Percentiles rank a stretch among this genome's conserved stretches.
phyloP scores from a whole-genome alignment of 2,113 vertebrate genomes.

The Mastomys natalensis region DNA sequence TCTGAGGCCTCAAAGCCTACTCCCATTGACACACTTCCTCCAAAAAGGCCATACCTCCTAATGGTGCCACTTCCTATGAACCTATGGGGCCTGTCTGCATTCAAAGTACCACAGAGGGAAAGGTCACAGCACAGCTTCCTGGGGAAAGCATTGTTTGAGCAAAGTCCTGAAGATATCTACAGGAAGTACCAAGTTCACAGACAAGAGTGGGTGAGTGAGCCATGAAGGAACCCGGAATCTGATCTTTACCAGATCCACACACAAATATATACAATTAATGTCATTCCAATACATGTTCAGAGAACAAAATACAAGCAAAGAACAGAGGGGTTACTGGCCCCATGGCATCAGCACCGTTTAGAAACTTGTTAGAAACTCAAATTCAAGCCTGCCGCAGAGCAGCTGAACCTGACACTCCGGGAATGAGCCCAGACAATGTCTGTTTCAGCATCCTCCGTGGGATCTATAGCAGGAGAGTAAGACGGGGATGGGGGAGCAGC shows the following conservation, averaged over 20 bases:
- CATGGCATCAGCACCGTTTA: neutral
- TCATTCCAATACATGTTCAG: neutral
- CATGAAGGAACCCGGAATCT: neutral
- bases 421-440: no score
- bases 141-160: neutral
- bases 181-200: neutral
- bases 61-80: neutral
- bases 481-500: accelerated
- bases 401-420: neutral
- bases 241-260: neutral
- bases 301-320: neutral
- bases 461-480: no score
- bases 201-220: neutral
- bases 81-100: neutral
- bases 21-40: neutral
- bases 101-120: neutral
- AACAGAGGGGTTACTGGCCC: neutral
- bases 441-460: no score
- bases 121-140: neutral
- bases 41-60: neutral
- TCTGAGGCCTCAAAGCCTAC: neutral
- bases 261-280: neutral
- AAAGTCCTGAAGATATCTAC: neutral
- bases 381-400: neutral
- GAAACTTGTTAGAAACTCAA: neutral